phyloP scores from a whole-genome alignment of 2,797 vertebrate genomes.

The Phalloptychus januarius region DNA sequence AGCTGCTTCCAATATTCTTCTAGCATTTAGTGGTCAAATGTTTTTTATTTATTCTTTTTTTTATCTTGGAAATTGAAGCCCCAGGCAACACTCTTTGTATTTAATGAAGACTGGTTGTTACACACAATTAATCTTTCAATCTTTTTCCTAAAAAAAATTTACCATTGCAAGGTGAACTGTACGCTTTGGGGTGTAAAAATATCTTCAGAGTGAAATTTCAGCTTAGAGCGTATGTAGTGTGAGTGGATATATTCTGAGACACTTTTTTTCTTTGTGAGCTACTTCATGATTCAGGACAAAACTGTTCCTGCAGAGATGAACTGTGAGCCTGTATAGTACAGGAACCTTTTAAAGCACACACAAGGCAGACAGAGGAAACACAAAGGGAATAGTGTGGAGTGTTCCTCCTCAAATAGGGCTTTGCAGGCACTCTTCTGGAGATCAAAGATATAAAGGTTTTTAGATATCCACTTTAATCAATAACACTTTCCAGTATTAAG shows the following conservation, averaged over 20 bases:
- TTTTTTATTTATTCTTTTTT: conserved; percentile 35
- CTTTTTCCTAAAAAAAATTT: conserved; percentile 27
- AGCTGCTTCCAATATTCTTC: conserved; percentile 48
- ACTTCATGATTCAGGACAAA: conserved; percentile 41
- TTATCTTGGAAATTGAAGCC: conserved; percentile 35
- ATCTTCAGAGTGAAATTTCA: conserved; percentile 20
- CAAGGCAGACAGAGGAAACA: conserved; percentile 40
- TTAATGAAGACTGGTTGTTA: conserved; percentile 37
- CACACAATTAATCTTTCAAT: conserved; percentile 41
- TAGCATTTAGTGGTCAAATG: conserved; percentile 32
- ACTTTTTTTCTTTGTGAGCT: conserved; percentile 42
- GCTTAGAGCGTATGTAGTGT: conserved; percentile 6
- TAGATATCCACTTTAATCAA: conserved; percentile 60
- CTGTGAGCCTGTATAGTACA: conserved; percentile 25
- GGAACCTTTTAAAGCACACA: conserved; percentile 35
- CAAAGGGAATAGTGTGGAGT: conserved; percentile 27
- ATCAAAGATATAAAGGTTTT: conserved; percentile 32
- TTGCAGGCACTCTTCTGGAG: conserved; percentile 11
- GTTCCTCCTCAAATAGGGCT: background rate
- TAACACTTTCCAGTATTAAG: conserved; percentile 53
- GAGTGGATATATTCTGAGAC: conserved; percentile 26
- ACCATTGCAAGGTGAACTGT: conserved; percentile 30
- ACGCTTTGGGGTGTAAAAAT: conserved; percentile 40
- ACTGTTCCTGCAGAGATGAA: conserved; percentile 36
- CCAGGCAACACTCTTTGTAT: conserved; percentile 22